phyloP scores from a whole-genome alignment of 1,140 invertebrate genomes.

The Steinernema feltiae region DNA sequence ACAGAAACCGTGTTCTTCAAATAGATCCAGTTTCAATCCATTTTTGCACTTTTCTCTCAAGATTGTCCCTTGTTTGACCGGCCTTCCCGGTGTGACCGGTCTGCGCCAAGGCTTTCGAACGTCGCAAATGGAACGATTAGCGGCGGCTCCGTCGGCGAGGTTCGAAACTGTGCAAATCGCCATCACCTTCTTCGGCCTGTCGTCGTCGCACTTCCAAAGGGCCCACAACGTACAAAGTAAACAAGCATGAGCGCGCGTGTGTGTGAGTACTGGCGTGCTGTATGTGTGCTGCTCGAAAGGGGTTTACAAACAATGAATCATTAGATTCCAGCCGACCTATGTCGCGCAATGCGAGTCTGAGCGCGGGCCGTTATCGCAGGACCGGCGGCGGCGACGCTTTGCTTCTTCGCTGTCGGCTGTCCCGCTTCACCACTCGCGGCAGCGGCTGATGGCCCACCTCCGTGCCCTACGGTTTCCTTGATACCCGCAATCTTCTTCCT shows the following conservation, averaged over 20 bases:
- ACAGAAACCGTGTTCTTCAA: no score
- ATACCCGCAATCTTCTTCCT: neutral
- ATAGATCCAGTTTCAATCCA: neutral
- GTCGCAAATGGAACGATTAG: neutral
- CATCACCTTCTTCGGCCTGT: neutral
- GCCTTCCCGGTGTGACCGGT: neutral
- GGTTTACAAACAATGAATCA: constrained; percentile 15
- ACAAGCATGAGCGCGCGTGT: constrained; percentile 4
- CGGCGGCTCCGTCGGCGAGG: no score
- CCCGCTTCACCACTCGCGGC: no score
- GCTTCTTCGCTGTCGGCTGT: no score
- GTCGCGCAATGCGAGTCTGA: neutral
- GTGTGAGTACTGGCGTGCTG: constrained; percentile 1
- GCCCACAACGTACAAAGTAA: neutral
- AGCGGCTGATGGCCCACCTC: no score
- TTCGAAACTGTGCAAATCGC: constrained; percentile 6
- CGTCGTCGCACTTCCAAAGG: neutral
- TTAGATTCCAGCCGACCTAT: constrained; percentile 15
- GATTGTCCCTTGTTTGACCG: neutral
- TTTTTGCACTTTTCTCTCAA: neutral
- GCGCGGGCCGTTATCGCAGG: constrained; percentile 5
- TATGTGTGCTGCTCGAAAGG: neutral
- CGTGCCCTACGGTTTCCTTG: constrained; percentile 2
- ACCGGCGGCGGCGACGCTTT: no score
- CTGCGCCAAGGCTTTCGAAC: neutral